Percentiles rank a stretch among this genome's conserved stretches.
phyloP scores from a whole-genome alignment of 2,113 vertebrate genomes.

The Asarcornis scutulata region DNA sequence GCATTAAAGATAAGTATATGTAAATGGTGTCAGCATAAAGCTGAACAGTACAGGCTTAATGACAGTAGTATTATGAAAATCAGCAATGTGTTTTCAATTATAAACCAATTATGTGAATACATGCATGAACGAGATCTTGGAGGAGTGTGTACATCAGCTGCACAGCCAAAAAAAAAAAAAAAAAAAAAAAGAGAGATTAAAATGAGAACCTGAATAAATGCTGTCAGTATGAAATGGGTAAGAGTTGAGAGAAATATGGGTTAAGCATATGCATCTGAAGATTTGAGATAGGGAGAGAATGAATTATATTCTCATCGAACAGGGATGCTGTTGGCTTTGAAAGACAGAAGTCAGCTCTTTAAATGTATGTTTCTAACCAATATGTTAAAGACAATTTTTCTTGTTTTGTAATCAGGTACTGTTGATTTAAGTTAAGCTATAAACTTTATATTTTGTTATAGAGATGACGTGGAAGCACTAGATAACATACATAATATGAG shows the following conservation, averaged over 20 bases:
- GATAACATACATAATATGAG: background rate
- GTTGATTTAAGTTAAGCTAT: background rate
- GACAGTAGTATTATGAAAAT: background rate
- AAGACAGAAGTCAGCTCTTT: background rate
- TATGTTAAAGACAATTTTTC: background rate
- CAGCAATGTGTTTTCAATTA: background rate
- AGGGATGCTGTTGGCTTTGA: background rate
- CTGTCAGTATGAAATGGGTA: background rate
- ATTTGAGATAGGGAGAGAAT: background rate
- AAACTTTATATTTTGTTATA: background rate
- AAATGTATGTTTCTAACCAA: background rate
- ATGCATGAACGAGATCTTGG: background rate
- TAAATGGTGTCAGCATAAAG: background rate
- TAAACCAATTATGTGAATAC: background rate
- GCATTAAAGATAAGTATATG: background rate
- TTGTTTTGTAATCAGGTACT: background rate
- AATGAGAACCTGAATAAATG: background rate
- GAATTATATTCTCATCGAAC: background rate
- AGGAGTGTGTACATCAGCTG: background rate
- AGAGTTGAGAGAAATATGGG: background rate
- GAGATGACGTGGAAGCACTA: background rate
- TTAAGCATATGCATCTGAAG: background rate
- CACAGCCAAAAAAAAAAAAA: background rate
- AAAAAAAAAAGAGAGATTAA: background rate
- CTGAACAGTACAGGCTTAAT: background rate